Evolutionary conservation across 2,797 vertebrate genomes (phyloP).

Genomic region (Ctenopoma kingsleyae): DNA sequence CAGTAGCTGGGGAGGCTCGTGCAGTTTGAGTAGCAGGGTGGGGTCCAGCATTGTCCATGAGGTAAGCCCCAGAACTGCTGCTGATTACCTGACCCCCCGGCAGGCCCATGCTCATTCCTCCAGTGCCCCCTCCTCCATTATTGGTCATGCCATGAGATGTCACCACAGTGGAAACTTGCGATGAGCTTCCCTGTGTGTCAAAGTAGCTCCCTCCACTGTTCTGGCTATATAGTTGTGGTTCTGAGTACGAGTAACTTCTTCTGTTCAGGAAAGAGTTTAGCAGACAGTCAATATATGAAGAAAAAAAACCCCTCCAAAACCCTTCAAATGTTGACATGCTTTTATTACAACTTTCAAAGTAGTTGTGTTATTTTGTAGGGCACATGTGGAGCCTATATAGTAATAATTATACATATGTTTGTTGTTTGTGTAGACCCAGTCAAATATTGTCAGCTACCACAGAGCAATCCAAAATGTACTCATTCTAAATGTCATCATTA

Average conservation of each 20-base stretch:
- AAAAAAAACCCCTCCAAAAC: not conserved
- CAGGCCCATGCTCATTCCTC: conserved; percentile 93
- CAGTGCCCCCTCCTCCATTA: conserved; percentile 90
- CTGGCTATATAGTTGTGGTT: conserved; percentile 94
- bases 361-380: not conserved
- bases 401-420: not conserved
- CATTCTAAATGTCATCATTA: not conserved
- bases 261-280: conserved; percentile 74
- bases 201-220: conserved; percentile 95
- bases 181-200: conserved; percentile 90
- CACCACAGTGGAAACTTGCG: conserved; percentile 94
- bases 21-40: conserved; percentile 93
- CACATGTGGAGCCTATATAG: not conserved
- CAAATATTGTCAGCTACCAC: conserved; percentile 1
- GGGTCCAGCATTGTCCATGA: conserved; percentile 90
- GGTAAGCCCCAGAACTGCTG: conserved; percentile 92
- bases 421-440: not conserved
- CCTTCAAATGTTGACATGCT: not conserved
- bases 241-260: conserved; percentile 93
- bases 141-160: conserved; percentile 91
- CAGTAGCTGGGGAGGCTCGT: conserved; percentile 96
- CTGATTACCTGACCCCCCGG: conserved; percentile 93
- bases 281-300: conserved; percentile 20
- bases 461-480: not conserved
- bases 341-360: not conserved